Evolutionary conservation across 2,888 invertebrate genomes (phyloP).

Genomic region (Abscondita cerata): DNA sequence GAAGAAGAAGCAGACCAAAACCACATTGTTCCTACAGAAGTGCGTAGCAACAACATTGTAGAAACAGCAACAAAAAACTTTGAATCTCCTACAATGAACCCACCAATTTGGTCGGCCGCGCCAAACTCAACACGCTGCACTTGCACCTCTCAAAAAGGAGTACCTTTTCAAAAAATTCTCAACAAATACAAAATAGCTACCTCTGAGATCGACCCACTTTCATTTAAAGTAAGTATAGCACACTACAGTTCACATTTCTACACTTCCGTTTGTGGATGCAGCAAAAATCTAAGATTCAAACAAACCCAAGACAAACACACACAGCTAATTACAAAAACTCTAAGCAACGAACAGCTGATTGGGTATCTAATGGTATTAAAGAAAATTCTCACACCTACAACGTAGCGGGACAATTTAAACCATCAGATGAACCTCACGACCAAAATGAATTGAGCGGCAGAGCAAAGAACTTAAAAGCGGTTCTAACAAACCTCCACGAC

Average conservation of each 20-base stretch:
- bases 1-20: constrained; percentile 29
- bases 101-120: constrained; percentile 42
- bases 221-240: too few species aligned
- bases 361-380: neutral
- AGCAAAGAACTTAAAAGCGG: constrained; percentile 54
- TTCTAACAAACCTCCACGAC: constrained; percentile 55
- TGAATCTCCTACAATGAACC: neutral
- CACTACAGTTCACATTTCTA: too few species aligned
- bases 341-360: neutral
- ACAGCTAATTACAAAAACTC: neutral
- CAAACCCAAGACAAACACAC: neutral
- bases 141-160: constrained; percentile 48
- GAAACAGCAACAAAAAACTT: neutral
- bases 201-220: neutral
- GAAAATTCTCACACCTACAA: neutral
- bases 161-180: constrained; percentile 51
- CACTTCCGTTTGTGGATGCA: too few species aligned
- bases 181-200: constrained; percentile 42
- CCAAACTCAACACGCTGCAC: constrained; percentile 49
- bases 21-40: neutral
- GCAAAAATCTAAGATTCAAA: too few species aligned
- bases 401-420: neutral
- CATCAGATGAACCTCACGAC: neutral
- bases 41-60: neutral
- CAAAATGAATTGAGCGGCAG: constrained; percentile 38